A percentile compares a stretch with the other conserved stretches of the same genome.
phyloP scores from a whole-genome alignment of 1,140 invertebrate genomes.

The Arctopsyche grandis region DNA sequence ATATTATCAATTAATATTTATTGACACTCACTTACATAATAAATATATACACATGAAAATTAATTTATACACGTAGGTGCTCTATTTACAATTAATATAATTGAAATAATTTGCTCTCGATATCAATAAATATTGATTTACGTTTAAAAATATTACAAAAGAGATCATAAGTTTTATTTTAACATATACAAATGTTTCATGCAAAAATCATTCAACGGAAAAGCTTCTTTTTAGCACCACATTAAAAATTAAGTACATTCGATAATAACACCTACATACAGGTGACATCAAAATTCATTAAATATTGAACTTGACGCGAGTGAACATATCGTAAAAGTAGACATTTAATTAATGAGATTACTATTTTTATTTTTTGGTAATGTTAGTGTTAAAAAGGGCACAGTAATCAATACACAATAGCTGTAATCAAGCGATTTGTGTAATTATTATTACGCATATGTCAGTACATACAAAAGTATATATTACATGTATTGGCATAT shows the following conservation, averaged over 20 bases:
- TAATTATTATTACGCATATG: too few species aligned
- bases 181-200: neutral
- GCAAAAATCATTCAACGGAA: neutral
- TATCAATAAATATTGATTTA: neutral
- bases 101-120: constrained; percentile 1
- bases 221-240: constrained; percentile 12
- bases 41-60: constrained; percentile 32
- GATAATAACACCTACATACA: too few species aligned
- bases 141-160: neutral
- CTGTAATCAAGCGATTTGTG: too few species aligned
- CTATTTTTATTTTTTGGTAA: too few species aligned
- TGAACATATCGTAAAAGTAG: too few species aligned
- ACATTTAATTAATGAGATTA: too few species aligned
- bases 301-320: too few species aligned
- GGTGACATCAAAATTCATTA: too few species aligned
- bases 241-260: neutral
- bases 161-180: constrained; percentile 9
- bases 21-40: constrained; percentile 13
- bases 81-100: constrained; percentile 31
- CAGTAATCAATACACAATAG: too few species aligned
- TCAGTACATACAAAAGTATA: too few species aligned
- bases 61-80: constrained; percentile 28
- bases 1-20: constrained; percentile 1
- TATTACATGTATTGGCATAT: too few species aligned
- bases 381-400: too few species aligned